phyloP scores from a whole-genome alignment of 2,888 invertebrate genomes.

The Spodoptera picta region DNA sequence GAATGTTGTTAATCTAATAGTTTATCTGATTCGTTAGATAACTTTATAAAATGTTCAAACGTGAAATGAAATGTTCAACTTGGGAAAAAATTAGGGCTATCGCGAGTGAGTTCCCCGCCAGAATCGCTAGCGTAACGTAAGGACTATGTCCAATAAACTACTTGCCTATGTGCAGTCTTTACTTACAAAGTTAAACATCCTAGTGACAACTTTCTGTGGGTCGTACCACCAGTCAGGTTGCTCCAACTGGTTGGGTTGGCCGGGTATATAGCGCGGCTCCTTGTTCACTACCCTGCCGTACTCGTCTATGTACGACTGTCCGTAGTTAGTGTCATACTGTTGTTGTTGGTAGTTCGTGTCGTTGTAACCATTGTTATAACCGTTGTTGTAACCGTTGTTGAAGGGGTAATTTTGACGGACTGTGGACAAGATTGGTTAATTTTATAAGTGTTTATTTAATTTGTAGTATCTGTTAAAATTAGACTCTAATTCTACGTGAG shows the following conservation, averaged over 20 bases:
- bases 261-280: conserved; percentile 67
- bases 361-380: conserved; percentile 65
- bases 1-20: too few relatives aligned
- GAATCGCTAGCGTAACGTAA: too few relatives aligned
- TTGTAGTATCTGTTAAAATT: too few relatives aligned
- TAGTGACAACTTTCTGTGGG: conserved; percentile 89
- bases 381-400: conserved; percentile 50
- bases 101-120: too few relatives aligned
- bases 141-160: too few relatives aligned
- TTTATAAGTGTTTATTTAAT: too few relatives aligned
- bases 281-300: conserved; percentile 57
- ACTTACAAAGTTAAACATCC: conserved; percentile 93
- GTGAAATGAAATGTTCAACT: too few relatives aligned
- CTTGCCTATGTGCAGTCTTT: not conserved
- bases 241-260: conserved; percentile 86
- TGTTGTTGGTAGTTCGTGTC: conserved; percentile 65
- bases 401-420: conserved; percentile 83
- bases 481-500: too few relatives aligned
- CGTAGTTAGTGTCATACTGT: conserved; percentile 61
- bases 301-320: conserved; percentile 63
- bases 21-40: too few relatives aligned
- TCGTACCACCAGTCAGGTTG: conserved; percentile 88
- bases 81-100: too few relatives aligned
- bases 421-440: conserved; percentile 44
- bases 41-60: too few relatives aligned